Conservation (phyloP, 2,888 invertebrate genomes). For the Andrena haemorrhoa region DNA sequence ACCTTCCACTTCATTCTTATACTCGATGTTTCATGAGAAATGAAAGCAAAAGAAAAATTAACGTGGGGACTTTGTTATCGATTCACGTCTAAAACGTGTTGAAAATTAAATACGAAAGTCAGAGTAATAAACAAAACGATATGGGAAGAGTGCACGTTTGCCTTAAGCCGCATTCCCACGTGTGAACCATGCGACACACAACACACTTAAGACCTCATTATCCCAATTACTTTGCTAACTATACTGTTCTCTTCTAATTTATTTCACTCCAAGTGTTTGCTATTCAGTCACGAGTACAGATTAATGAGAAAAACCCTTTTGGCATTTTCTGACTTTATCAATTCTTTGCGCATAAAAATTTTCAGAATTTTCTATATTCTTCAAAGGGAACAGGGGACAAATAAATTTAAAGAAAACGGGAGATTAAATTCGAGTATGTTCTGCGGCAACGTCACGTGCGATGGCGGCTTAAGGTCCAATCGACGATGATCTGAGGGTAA, state of each 20-base stretch:
- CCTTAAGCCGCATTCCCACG: not conserved
- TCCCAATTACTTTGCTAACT: not conserved
- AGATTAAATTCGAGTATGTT: not conserved
- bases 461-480: slow-evolving; percentile 24
- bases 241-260: not conserved
- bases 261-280: no score
- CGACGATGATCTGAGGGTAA: slow-evolving; percentile 62
- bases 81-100: not conserved
- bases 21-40: slow-evolving; percentile 1
- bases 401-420: not conserved
- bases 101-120: not conserved
- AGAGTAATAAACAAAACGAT: not conserved
- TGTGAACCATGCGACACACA: not conserved
- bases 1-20: slow-evolving; percentile 53
- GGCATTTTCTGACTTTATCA: no score
- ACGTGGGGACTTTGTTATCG: not conserved
- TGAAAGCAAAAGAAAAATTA: slow-evolving; percentile 8
- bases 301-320: no score
- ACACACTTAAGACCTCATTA: not conserved
- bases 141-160: not conserved
- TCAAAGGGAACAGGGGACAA: no score
- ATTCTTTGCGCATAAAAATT: no score
- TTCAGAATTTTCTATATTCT: no score
- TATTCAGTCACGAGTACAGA: no score
- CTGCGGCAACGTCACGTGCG: not conserved